Percentiles rank a stretch among this genome's conserved stretches.
These are phyloP conservation scores for Arrhopalites spinosus DNA, from an alignment of 2,888 invertebrate species.

Conservation along the genomic window DNA sequence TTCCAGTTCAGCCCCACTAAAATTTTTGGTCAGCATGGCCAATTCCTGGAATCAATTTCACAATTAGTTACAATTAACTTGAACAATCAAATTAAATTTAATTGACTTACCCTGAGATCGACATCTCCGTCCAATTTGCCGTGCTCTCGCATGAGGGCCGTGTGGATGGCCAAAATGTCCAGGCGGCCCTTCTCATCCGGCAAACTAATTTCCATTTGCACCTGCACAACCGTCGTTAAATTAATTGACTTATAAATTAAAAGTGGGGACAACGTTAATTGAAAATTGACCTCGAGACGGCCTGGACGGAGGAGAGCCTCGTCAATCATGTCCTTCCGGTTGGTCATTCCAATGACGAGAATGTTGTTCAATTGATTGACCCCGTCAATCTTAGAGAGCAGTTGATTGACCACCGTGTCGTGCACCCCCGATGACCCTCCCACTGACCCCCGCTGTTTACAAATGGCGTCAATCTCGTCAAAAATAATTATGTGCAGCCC, in stretches of 20 bases:
- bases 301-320: slow-evolving; percentile 96
- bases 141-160: slow-evolving; percentile 85
- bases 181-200: slow-evolving; percentile 91
- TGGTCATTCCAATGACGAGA: slow-evolving; percentile 94
- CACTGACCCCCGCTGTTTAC: slow-evolving; percentile 96
- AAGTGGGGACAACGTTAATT: neutral
- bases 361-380: slow-evolving; percentile 99
- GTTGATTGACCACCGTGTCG: slow-evolving; percentile 98
- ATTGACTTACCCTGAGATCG: slow-evolving; percentile 65
- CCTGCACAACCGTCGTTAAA: slow-evolving; percentile 61
- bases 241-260: slow-evolving; percentile 16
- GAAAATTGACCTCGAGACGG: slow-evolving; percentile 71
- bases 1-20: slow-evolving; percentile 95
- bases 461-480: slow-evolving; percentile 99
- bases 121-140: slow-evolving; percentile 91
- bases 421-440: slow-evolving; percentile 98
- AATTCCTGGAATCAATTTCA: slow-evolving; percentile 68
- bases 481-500: slow-evolving; percentile 99
- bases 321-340: slow-evolving; percentile 98
- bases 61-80: neutral
- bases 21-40: slow-evolving; percentile 85
- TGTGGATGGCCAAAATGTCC: slow-evolving; percentile 97
- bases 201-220: slow-evolving; percentile 92
- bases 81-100: too few species aligned
- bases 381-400: slow-evolving; percentile 97